Base-by-base conservation (phyloP, 2,888 invertebrate genomes). In the Ennomos erosarius region DNA sequence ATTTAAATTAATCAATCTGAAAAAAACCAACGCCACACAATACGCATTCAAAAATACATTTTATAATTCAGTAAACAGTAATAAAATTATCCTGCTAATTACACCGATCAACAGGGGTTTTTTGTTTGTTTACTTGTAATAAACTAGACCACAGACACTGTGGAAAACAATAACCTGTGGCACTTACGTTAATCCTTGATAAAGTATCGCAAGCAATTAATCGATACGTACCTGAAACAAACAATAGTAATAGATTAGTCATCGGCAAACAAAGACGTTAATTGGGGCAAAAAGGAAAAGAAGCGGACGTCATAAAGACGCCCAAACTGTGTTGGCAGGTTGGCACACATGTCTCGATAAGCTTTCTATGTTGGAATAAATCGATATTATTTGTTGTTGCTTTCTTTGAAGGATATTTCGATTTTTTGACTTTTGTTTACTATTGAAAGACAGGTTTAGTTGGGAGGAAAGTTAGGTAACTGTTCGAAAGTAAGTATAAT, bases 141-240 rank as follows among this genome's bases (percentile, higher is more conserved):
- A 26, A 6, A 26, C 35, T 12, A 47, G 13, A 50, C n/a, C 3
- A 8, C 36, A 26, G 9, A 9, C 10, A 37, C n/a, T 9, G 10
- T 9, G 3, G 45, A 11, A 44, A 46, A 9, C 26, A 53, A 65
- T 56, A 49, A 68, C 68, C 65, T 26, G 26, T 6, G 26, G 5
- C 26, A 26, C 26, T 26, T 26, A 26, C 26, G 26, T 59, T 45
- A 65, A 59, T 56, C 65, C 53, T 47, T 45, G 68, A 64, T 52
- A 65, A 39, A 46, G 58, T 60, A 63, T 68, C 67, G 44, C 52
- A 46, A 56, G 55, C 54, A 64, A 65, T 68, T 68, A 59, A 49
- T 59, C 34, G 64, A 64, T 62, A 68, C 65, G 53, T 68, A 68
- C 68, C 68, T 68, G 65, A 34, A 68, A 65, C 59, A 60, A 55